Percentiles rank a stretch among this genome's conserved stretches.
Evolutionary conservation across 2,797 vertebrate species (phyloP).

Genomic region (Malacoctenus gilli): DNA sequence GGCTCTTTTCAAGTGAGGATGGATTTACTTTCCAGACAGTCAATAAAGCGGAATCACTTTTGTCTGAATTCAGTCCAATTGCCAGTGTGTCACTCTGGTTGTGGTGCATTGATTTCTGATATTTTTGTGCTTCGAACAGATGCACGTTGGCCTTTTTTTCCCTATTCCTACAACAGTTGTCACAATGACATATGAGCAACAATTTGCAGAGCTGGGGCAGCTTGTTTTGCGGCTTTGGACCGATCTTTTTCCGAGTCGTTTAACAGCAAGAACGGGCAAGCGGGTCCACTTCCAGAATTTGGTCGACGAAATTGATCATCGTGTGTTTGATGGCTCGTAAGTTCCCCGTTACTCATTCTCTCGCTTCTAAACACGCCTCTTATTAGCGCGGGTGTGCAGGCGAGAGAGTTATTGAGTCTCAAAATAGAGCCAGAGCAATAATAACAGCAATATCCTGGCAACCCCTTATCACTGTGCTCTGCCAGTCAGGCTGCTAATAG

Average conservation of each 20-base stretch:
- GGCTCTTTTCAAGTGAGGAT: slow-evolving; percentile 57
- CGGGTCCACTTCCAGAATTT: not conserved
- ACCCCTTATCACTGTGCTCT: slow-evolving; percentile 46
- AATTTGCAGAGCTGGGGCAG: no score
- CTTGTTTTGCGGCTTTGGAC: no score
- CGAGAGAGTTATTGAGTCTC: slow-evolving; percentile 56
- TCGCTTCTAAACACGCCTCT: slow-evolving; percentile 31
- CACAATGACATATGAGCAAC: no score
- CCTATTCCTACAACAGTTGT: no score
- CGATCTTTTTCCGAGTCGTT: no score
- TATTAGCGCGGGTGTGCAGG: slow-evolving; percentile 44
- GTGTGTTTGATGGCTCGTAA: slow-evolving; percentile 16
- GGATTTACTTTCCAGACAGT: slow-evolving; percentile 52
- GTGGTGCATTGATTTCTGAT: not conserved
- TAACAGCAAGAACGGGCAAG: no score
- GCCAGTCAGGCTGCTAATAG: slow-evolving; percentile 56
- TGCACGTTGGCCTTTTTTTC: slow-evolving; percentile 6
- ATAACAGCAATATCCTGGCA: slow-evolving; percentile 69
- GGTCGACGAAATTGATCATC: slow-evolving; percentile 2
- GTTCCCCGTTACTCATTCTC: slow-evolving; percentile 10
- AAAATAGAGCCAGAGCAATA: slow-evolving; percentile 60
- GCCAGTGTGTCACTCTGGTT: slow-evolving; percentile 7
- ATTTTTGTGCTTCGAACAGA: not conserved
- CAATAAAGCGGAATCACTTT: slow-evolving; percentile 24
- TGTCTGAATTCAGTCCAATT: not conserved